phyloP scores from a whole-genome alignment of 2,888 invertebrate genomes.

The Kryphioiulus occultus region DNA sequence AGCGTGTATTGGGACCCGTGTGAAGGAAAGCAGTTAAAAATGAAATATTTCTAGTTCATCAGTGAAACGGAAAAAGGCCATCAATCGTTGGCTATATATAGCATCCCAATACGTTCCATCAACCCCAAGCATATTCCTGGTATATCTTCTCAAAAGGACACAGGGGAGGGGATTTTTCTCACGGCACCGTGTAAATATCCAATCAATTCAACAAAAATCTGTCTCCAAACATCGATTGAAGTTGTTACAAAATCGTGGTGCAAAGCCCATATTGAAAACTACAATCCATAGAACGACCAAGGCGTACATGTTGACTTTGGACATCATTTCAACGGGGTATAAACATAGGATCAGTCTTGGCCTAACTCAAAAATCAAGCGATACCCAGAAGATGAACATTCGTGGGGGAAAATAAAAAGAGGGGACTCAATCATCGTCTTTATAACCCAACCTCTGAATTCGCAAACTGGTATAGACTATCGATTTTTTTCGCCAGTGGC shows the following conservation, averaged over 20 bases:
- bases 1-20: neutral
- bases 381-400: neutral
- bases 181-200: constrained; percentile 16
- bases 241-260: neutral
- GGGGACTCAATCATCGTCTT: neutral
- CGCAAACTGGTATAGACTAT: neutral
- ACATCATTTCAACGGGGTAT: neutral
- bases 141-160: neutral
- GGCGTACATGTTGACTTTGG: neutral
- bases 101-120: neutral
- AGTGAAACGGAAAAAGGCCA: neutral
- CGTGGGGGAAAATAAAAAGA: neutral
- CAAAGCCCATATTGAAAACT: neutral
- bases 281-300: neutral
- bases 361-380: constrained; percentile 7
- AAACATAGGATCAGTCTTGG: neutral
- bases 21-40: neutral
- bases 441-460: neutral
- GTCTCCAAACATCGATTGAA: neutral
- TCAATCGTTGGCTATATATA: neutral
- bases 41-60: constrained; percentile 35
- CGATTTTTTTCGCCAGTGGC: neutral
- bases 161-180: neutral
- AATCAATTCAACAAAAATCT: constrained; percentile 1
- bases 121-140: neutral